Evolutionary conservation across 2,888 invertebrate genomes (phyloP), one percentile per base, ranked within the genome.

Genomic region (Neuroscelio doddi): DNA sequence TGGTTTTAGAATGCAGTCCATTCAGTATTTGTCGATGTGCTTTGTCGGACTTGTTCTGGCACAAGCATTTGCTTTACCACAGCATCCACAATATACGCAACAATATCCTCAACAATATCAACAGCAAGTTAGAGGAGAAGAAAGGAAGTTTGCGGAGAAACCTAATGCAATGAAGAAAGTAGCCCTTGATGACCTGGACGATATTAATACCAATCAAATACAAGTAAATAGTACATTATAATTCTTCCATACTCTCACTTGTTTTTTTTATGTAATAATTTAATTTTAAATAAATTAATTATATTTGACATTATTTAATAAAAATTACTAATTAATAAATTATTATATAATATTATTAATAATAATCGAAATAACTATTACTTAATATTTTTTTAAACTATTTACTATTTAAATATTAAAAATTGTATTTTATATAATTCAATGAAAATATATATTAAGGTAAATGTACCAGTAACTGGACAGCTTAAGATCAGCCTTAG

Each of bases 81-180:
- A 82, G 62, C 78, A 78, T 63, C 72, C 87, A 70, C 85, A 87
- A 24, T 80, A 76, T 38, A 69, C 68, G 30, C 78, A 76, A 10
- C 76, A 77, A 41, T 66, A 78, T 36, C 76, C 69, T 38, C 74
- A 75, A 44, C 72, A 79, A 56, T 76, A 73, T 46, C 75, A 75
- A 32, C 83, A 85, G 69, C 70, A 82, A 44, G 84, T 83, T 77
- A 86, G 85, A 64, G 86, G 74, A 80, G 90, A 87, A 73, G 90
- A 90, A 63, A 87, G 95, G 67, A 96, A 95, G 87, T 95, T 92
- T 83, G 94, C 93, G 0, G 94, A 94, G 80, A 96, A 96, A 82
- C 92, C 95, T 9, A 96, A 95, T 80, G 91, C 93, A 10, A 89
- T 93, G 77, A 96, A 96, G 86, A 96, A 96, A 86, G 94, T 94